phyloP scores from a whole-genome alignment of 1,140 invertebrate genomes.

The Thaumetopoea pityocampa region DNA sequence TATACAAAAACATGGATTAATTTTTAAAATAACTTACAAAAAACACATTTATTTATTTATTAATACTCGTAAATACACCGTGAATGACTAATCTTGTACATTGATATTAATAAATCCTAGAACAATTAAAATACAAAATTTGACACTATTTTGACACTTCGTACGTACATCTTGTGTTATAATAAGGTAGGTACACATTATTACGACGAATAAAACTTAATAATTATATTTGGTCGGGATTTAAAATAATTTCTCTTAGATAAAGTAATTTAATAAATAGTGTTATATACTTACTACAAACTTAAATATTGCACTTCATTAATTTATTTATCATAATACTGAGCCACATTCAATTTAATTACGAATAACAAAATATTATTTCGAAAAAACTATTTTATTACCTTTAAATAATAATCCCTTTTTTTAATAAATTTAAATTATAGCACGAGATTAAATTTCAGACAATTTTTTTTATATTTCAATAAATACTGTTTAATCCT shows the following conservation, averaged over 20 bases:
- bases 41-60: conserved; percentile 67
- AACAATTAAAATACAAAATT: conserved; percentile 20
- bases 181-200: background rate
- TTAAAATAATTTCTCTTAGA: conserved; percentile 7
- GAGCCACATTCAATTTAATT: too few species aligned
- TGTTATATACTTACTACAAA: too few species aligned
- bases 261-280: too few species aligned
- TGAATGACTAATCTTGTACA: conserved; percentile 67
- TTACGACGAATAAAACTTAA: background rate
- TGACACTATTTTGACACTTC: conserved; percentile 26
- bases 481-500: conserved; percentile 10
- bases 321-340: too few species aligned
- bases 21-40: conserved; percentile 74
- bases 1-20: conserved; percentile 73
- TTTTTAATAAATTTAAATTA: too few species aligned
- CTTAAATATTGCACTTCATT: too few species aligned
- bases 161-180: conserved; percentile 6
- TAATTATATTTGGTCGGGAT: conserved; percentile 15
- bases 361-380: too few species aligned
- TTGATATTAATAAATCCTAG: conserved; percentile 58
- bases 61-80: conserved; percentile 45
- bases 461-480: background rate
- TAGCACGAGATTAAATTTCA: too few species aligned
- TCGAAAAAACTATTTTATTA: too few species aligned
- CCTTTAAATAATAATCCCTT: too few species aligned